Conservation (phyloP, 1,140 invertebrate genomes). For the Drosophila truncata region DNA sequence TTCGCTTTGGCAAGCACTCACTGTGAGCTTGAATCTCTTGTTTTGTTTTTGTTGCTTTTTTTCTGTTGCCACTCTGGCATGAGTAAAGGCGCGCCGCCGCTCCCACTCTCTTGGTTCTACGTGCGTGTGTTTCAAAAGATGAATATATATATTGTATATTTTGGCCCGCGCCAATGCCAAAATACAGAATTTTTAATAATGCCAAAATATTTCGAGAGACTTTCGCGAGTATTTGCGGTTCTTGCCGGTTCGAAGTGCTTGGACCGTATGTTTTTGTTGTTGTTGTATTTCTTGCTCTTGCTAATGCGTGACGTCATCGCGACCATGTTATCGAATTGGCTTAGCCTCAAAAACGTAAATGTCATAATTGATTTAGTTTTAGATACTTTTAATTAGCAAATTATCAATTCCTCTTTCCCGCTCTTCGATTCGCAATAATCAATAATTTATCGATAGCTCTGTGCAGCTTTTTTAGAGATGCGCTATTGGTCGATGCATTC, state of each 20-base stretch:
- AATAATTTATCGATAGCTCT: conserved; percentile 25
- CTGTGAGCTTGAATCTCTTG: conserved; percentile 18
- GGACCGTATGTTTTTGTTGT: conserved; percentile 1
- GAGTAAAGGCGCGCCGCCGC: conserved; percentile 10
- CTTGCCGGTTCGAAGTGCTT: conserved; percentile 44
- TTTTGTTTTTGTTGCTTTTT: background rate
- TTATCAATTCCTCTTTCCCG: conserved; percentile 15
- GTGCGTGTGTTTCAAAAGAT: conserved; percentile 23
- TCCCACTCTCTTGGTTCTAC: conserved; percentile 5
- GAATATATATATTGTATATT: conserved; percentile 25
- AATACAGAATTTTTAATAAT: conserved; percentile 43
- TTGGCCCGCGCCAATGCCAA: conserved; percentile 35
- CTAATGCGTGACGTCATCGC: conserved; percentile 20
- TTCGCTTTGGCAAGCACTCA: background rate
- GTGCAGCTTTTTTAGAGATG: conserved; percentile 22
- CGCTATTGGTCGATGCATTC: background rate
- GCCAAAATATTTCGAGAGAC: conserved; percentile 35
- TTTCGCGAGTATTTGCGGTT: conserved; percentile 30
- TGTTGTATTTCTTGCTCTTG: background rate
- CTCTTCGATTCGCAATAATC: conserved; percentile 1
- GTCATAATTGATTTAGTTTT: conserved; percentile 39
- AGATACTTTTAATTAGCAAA: conserved; percentile 5
- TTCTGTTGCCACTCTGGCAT: conserved; percentile 26
- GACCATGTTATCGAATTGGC: conserved; percentile 31
- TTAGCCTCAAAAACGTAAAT: conserved; percentile 18